Base-by-base conservation (phyloP, 2,113 vertebrate genomes). In the Emydura subglobosa region DNA sequence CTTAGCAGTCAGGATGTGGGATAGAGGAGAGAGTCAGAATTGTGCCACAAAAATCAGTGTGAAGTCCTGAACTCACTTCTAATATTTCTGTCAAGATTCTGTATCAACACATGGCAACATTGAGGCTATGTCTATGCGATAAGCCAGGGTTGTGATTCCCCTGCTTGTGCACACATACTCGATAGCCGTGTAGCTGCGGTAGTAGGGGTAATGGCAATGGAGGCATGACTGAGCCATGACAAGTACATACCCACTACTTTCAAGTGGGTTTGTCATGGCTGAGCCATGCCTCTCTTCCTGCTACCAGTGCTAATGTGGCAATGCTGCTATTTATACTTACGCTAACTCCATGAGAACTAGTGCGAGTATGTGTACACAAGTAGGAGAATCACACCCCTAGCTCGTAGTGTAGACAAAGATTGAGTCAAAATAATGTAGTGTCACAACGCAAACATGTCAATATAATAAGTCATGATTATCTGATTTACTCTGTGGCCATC, bases 51-150 rank as follows among this genome's bases (percentile, higher is more conserved):
- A 87, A 17, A 76, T 27, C 78, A 86, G 4, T 68, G 5, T 39
- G n/a, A 13, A 0, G 1, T 82, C 44, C 72, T 61, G 50, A 34
- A 57, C 57, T 24, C n/a, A 82, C 54, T 90, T 85, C 54, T 44
- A 49, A 47, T 49, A 4, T 85, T 91, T 65, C 44, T 83, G 79
- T 54, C n/a, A 72, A 1, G 78, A 14, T 88, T 86, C 79, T 86
- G 14, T 76, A 76, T 27, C 0, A 1, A 57, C 14, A 6, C 12
- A 51, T 11, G n/a, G 31, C 1, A 12, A 65, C 68, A 72, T 19
- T 5, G 65, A 39, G 34, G 65, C 39, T 42, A 24, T 74, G 68
- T 22, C 16, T 42, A 24, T 65, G 31, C 31, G 34, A 65, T 34
- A 11, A 65, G 31, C 59, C 16, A 65, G 31, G 31, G 13, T 6